Conservation (phyloP, 2,888 invertebrate genomes). For the Thecocarcelia acutangulata region DNA sequence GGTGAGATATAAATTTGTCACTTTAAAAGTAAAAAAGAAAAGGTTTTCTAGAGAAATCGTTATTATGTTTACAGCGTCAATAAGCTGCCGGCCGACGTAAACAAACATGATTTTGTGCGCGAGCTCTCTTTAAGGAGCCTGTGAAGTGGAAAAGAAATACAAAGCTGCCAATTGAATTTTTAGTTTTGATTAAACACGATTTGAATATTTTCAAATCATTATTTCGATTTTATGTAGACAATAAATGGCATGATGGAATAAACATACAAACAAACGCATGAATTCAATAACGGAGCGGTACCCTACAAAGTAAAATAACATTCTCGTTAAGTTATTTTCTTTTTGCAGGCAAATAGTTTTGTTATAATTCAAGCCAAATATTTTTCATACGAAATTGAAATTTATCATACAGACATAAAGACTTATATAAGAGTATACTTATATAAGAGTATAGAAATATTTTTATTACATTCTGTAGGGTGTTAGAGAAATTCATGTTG, state of each 20-base stretch:
- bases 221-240: constrained; percentile 19
- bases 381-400: too few species aligned
- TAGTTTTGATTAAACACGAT: constrained; percentile 67
- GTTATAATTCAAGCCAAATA: too few species aligned
- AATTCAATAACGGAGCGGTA: background rate
- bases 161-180: constrained; percentile 49
- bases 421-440: background rate
- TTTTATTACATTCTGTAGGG: background rate
- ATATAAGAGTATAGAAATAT: background rate
- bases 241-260: constrained; percentile 14
- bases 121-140: constrained; percentile 33
- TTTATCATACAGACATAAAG: too few species aligned
- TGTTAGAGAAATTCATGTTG: background rate
- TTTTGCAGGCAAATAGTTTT: too few species aligned
- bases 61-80: constrained; percentile 63
- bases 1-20: constrained; percentile 69
- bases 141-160: constrained; percentile 21
- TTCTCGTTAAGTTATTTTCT: too few species aligned
- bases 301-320: constrained; percentile 4
- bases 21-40: constrained; percentile 45
- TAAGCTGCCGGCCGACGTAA: constrained; percentile 39
- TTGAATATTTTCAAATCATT: constrained; percentile 66
- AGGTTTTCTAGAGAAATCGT: constrained; percentile 64
- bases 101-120: constrained; percentile 59
- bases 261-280: background rate